A percentile compares a stretch with the other conserved stretches of the same genome.
These are phyloP conservation scores for Napeogenes sylphis DNA, from an alignment of 2,888 invertebrate genomes.

Conservation along the genomic window DNA sequence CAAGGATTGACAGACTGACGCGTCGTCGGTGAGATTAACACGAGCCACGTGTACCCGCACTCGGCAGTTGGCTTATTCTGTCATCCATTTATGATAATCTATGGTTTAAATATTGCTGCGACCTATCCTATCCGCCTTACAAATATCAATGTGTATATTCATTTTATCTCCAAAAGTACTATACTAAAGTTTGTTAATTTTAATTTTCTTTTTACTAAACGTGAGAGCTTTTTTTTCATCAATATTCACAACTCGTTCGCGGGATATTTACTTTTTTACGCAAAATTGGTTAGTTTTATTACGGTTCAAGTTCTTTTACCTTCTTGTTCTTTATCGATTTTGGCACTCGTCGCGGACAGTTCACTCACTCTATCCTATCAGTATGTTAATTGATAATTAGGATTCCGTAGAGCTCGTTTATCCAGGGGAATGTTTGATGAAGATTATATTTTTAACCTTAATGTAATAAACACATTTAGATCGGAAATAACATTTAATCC, in stretches of 20 bases:
- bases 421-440: too few species aligned
- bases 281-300: slow-evolving; percentile 3
- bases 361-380: too few species aligned
- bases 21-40: not conserved
- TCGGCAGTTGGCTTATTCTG: not conserved
- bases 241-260: not conserved
- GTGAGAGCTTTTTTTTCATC: too few species aligned
- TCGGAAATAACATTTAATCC: not conserved
- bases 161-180: too few species aligned
- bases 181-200: not conserved
- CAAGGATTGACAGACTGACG: not conserved
- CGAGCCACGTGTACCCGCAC: not conserved
- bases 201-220: too few species aligned
- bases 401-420: too few species aligned
- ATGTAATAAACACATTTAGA: not conserved
- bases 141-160: too few species aligned
- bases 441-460: not conserved
- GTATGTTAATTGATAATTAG: too few species aligned
- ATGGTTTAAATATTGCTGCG: too few species aligned
- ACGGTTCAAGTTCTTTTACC: not conserved
- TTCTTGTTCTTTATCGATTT: slow-evolving; percentile 8
- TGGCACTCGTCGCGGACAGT: slow-evolving; percentile 1
- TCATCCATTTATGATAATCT: not conserved
- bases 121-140: too few species aligned
- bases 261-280: not conserved